Conservation (phyloP, 2,888 invertebrate genomes). For the Opisthograptis luteolata region DNA sequence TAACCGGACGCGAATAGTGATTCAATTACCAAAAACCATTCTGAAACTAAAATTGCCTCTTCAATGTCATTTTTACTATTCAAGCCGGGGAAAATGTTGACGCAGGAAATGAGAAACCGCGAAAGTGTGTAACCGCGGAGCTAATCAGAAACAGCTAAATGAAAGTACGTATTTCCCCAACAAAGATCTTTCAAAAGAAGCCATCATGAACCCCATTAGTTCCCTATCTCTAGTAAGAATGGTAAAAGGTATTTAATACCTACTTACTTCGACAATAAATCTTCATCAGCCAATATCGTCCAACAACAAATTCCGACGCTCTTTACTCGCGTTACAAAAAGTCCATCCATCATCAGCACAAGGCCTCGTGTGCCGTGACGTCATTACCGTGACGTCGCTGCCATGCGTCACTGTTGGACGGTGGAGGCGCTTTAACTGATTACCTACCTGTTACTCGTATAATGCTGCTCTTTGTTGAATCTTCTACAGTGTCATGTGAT, state of each 20-base stretch:
- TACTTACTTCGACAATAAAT: conserved; percentile 8
- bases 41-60: too few relatives aligned
- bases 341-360: conserved; percentile 35
- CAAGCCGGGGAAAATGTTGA: too few relatives aligned
- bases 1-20: too few relatives aligned
- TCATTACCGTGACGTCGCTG: conserved; percentile 37
- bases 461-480: conserved; percentile 16
- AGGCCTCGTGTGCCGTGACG: conserved; percentile 25
- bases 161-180: too few relatives aligned
- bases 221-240: too few relatives aligned
- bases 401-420: conserved; percentile 30
- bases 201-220: too few relatives aligned
- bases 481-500: conserved; percentile 4
- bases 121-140: too few relatives aligned
- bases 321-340: conserved; percentile 32
- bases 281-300: conserved; percentile 16
- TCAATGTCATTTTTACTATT: too few relatives aligned
- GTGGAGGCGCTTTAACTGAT: conserved; percentile 30
- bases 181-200: too few relatives aligned
- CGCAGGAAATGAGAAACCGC: too few relatives aligned
- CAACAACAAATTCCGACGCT: conserved; percentile 26
- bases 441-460: conserved; percentile 37
- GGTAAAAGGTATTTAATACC: neutral
- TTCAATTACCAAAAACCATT: too few relatives aligned
- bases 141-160: too few relatives aligned